Evolutionary conservation across 2,113 vertebrate species (phyloP).

Genomic region (Suricata suricatta): DNA sequence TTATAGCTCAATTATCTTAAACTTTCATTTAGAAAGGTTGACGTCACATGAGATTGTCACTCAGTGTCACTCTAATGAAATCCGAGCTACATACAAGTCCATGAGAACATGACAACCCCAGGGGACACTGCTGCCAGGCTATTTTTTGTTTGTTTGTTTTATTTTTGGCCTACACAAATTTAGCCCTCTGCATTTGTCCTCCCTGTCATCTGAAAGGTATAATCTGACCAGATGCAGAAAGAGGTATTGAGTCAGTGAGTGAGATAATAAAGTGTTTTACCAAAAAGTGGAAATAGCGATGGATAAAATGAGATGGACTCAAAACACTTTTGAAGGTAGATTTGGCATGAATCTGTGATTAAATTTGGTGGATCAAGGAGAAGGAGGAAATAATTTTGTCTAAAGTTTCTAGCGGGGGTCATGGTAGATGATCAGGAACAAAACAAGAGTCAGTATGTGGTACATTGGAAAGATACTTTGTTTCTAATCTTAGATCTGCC

Average conservation of each 20-base stretch:
- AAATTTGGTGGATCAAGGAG: neutral
- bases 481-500: conserved; percentile 14
- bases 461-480: conserved; percentile 50
- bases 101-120: neutral
- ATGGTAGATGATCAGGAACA: neutral
- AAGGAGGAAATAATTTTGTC: neutral
- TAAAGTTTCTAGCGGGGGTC: neutral
- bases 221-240: neutral
- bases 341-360: neutral
- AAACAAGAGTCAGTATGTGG: neutral
- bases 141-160: neutral
- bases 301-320: neutral
- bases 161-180: neutral
- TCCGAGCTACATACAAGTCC: neutral
- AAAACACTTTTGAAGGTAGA: neutral
- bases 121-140: neutral
- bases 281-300: neutral
- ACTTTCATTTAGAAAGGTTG: neutral
- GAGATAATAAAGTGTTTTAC: neutral
- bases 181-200: neutral
- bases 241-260: neutral
- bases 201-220: neutral
- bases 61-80: neutral
- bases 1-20: neutral
- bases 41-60: neutral